Base-by-base conservation (phyloP, 2,113 vertebrate species). In the Phylloscopus trochiloides region DNA sequence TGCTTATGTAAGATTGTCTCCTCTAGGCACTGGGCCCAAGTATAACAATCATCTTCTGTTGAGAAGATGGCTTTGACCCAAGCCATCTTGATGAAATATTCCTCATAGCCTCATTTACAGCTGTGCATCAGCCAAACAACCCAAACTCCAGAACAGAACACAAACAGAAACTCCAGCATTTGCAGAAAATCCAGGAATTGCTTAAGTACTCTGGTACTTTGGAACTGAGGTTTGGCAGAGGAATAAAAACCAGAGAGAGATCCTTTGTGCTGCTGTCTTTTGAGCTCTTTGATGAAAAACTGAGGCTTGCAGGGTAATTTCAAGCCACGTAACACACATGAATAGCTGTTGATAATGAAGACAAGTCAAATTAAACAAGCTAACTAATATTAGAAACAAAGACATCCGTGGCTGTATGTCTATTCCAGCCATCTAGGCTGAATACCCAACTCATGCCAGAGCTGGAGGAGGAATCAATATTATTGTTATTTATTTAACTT, bases 41-140 rank as follows among this genome's bases (percentile, higher is more conserved):
- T 40, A 7, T 9, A 88, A 67, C 91, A 88, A 86, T 88, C 91
- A 73, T 51, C 15, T 34, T 86, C 62, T 55, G 42, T 81, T 67
- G 90, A 96, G 85, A 80, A 34, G 38, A 77, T 95, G 94, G 87
- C 62, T 94, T 86, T 94, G 88, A 59, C 96, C 82, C 92, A 91
- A 95, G 54, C 71, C 48, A 91, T 93, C 74, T 91, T 86, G 88
- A 52, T 48, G 66, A 94, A 96, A 62, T 79, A 65, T 71, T 96
- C 92, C 59, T 93, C 87, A 65, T 28, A 75, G 73, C 83, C 76
- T 93, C 92, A 78, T 96, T 96, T 96, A 78, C 88, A 95, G 66
- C 88, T 87, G 83, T 11, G 36, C 34, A 26, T 51, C 86, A 87
- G 96, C 96, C 95, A 95, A 88, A 92, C 50, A 84, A 65, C 88